Evolutionary conservation across 2,797 vertebrate species (phyloP), one percentile per base, ranked within the genome.

Genomic region (Psittacula derbiana): DNA sequence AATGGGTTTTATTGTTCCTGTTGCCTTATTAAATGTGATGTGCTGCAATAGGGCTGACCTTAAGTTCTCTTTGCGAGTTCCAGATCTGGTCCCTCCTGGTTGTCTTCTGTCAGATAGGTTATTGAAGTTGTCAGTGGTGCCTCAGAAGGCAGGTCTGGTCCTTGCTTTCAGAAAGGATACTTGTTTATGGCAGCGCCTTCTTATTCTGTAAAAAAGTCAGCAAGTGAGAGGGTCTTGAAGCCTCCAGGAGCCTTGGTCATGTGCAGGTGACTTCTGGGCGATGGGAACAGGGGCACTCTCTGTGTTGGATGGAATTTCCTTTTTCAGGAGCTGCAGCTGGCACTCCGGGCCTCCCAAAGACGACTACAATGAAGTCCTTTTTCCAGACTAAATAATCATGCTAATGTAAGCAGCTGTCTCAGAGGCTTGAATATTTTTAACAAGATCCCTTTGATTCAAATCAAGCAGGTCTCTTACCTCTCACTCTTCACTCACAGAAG

Each of bases 281-380:
- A 18, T 41, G 72, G 85, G 50, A 95, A 96, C 84, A 95, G 93
- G 79, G 83, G 81, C 3, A 0, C 41, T 65, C 72, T 90, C 91
- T 95, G 92, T 92, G 61, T 66, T 75, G 66, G 24, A 50, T 93
- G 87, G 93, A 95, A 94, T 94, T 96, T 94, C 81, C 92, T 91
- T 87, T 57, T 55, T 49, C 88, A 67, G 74, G 36, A 84, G 66
- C 7, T 88, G 83, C 86, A 90, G 86, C 92, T 94, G 87, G 92
- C 60, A 73, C 67, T 85, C 86, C 23, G 55, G 50, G 64, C 64
- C 84, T 82, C 91, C 81, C 36, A n/a, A 69, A 75, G 82, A 80
- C 0, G 19, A 71, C 41, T 71, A 87, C 70, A 91, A 60, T 65
- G 40, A 86, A 86, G 91, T 52, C 62, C 46, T 86, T 95, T 86